Evolutionary conservation across 2,797 vertebrate genomes (phyloP).

Genomic region (Adrianichthys oophorus): DNA sequence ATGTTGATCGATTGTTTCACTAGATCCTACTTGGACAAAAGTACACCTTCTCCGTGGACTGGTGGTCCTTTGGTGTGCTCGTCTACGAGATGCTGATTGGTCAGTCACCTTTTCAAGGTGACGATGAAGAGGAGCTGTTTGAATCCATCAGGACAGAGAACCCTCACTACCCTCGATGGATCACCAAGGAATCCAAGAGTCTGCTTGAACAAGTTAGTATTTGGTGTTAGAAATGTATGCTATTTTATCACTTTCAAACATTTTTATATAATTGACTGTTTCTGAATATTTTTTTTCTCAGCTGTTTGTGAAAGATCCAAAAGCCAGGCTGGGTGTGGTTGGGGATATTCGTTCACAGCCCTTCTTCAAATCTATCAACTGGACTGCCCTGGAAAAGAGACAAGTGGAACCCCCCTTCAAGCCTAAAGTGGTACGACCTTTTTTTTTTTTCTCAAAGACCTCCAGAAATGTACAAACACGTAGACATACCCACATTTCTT

Average conservation of each 20-base stretch:
- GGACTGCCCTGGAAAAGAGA: slow-evolving; percentile 85
- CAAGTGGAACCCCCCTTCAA: slow-evolving; percentile 89
- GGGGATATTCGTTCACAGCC: slow-evolving; percentile 86
- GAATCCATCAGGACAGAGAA: slow-evolving; percentile 91
- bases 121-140: slow-evolving; percentile 95
- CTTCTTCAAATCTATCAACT: slow-evolving; percentile 94
- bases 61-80: slow-evolving; percentile 99
- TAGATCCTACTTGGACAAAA: slow-evolving; percentile 92
- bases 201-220: slow-evolving; percentile 85
- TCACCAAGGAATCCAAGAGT: slow-evolving; percentile 91
- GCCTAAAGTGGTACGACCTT: slow-evolving; percentile 92
- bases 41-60: slow-evolving; percentile 97
- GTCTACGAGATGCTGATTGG: slow-evolving; percentile 98
- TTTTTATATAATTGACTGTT: not conserved
- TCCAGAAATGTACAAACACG: too few species aligned
- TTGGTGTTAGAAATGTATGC: not conserved
- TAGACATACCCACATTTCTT: too few species aligned
- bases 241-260: not conserved
- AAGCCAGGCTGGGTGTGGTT: slow-evolving; percentile 84
- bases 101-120: slow-evolving; percentile 97
- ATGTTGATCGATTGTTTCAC: slow-evolving; percentile 17
- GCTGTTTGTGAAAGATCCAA: slow-evolving; percentile 92
- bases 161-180: slow-evolving; percentile 94
- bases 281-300: slow-evolving; percentile 50
- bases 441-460: not conserved